Percentiles rank a stretch among this genome's conserved stretches.
These are phyloP conservation scores for Phaenicophaeus curvirostris DNA, from an alignment of 2,797 vertebrate genomes.

Conservation along the genomic window DNA sequence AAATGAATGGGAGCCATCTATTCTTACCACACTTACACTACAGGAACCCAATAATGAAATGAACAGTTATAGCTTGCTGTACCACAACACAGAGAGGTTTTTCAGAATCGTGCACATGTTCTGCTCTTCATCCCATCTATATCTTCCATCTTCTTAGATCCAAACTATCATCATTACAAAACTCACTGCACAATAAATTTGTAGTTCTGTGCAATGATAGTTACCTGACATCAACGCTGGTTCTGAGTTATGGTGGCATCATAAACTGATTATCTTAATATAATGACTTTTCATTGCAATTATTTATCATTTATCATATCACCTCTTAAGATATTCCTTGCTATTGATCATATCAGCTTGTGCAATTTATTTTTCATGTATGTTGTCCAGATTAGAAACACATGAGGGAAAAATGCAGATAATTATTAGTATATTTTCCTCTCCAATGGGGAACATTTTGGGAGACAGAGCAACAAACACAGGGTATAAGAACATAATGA, in stretches of 20 bases:
- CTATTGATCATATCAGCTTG: not conserved
- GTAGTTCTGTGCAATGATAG: not conserved
- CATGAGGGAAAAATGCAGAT: not conserved
- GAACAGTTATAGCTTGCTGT: not conserved
- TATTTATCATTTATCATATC: constrained; percentile 29
- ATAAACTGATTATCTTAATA: not conserved
- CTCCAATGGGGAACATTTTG: not conserved
- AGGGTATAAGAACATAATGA: not conserved
- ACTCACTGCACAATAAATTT: not conserved
- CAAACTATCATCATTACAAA: not conserved
- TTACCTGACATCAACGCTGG: constrained; percentile 4
- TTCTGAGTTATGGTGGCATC: not conserved
- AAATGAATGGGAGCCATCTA: constrained; percentile 34
- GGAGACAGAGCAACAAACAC: not conserved
- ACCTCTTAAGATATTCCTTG: not conserved
- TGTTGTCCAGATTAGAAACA: not conserved
- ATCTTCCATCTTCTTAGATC: not conserved
- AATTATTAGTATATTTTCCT: not conserved
- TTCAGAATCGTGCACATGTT: not conserved
- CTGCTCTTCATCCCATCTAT: not conserved
- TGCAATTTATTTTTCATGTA: not conserved
- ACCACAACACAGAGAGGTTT: not conserved
- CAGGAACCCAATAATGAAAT: constrained; percentile 6
- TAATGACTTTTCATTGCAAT: constrained; percentile 2
- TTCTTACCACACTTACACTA: not conserved